These are phyloP conservation scores for Enteromius trimaculatus DNA, from an alignment of 2,797 vertebrate genomes.

Conservation along the genomic window DNA sequence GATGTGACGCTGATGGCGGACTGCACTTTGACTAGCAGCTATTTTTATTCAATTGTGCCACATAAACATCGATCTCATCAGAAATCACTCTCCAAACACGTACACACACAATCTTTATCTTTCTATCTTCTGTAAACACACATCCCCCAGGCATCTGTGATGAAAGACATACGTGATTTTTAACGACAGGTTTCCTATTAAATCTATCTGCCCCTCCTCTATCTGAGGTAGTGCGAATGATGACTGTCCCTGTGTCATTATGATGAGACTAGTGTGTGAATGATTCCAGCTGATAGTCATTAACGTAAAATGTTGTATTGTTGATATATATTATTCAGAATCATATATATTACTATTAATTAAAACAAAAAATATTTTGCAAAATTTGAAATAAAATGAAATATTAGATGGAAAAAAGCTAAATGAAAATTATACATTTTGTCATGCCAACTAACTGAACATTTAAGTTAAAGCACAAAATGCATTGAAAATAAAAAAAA, in stretches of 20 bases:
- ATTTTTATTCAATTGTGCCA: not conserved
- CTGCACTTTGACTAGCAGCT: not conserved
- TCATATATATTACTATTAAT: not conserved
- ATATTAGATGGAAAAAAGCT: not conserved
- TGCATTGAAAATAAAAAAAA: not conserved
- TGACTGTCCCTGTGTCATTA: slow-evolving; percentile 13
- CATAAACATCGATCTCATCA: not conserved
- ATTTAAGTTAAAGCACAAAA: not conserved
- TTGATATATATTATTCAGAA: no score
- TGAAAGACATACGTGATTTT: not conserved
- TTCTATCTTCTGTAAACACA: not conserved
- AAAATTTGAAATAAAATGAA: not conserved
- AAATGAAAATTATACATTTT: not conserved
- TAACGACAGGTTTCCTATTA: not conserved
- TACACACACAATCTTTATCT: not conserved
- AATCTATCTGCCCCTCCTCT: no score
- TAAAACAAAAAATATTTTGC: not conserved
- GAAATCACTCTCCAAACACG: not conserved
- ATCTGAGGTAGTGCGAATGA: not conserved
- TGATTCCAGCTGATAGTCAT: not conserved
- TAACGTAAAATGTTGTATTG: not conserved
- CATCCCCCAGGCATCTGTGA: not conserved
- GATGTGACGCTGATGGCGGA: not conserved
- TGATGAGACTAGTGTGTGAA: not conserved
- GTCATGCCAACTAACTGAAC: not conserved